Evolutionary conservation across 2,888 invertebrate genomes (phyloP).

Genomic region (Eustalomyia histrio): DNA sequence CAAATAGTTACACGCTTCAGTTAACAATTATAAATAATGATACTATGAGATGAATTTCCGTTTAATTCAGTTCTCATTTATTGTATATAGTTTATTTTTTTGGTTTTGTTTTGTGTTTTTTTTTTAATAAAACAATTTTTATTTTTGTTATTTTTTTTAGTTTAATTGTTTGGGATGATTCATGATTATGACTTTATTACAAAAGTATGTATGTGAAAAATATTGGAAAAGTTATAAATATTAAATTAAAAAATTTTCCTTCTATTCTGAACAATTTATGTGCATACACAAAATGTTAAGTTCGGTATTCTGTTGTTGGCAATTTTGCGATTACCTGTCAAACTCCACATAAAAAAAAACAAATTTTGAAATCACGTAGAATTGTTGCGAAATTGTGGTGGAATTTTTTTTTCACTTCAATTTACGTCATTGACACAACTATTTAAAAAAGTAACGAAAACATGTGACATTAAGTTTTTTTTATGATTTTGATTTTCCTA

Average conservation of each 20-base stretch:
- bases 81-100: constrained; percentile 1
- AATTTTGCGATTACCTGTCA: too few species aligned
- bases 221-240: background rate
- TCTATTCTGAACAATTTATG: too few species aligned
- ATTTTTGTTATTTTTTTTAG: constrained; percentile 1
- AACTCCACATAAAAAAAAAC: too few species aligned
- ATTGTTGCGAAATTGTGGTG: too few species aligned
- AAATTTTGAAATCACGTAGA: too few species aligned
- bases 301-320: too few species aligned
- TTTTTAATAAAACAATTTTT: background rate
- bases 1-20: constrained; percentile 54
- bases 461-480: too few species aligned
- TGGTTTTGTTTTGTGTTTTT: constrained; percentile 1
- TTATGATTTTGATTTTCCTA: too few species aligned
- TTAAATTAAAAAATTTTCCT: background rate
- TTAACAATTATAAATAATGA: constrained; percentile 57
- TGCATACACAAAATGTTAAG: too few species aligned
- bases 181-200: background rate
- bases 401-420: too few species aligned
- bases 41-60: constrained; percentile 59
- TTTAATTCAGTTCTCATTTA: constrained; percentile 40
- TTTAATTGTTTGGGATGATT: constrained; percentile 24
- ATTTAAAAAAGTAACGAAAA: too few species aligned
- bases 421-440: too few species aligned
- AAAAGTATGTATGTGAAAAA: background rate